Conservation (phyloP, 1,140 invertebrate genomes). For the Sarcophaga bullata region DNA sequence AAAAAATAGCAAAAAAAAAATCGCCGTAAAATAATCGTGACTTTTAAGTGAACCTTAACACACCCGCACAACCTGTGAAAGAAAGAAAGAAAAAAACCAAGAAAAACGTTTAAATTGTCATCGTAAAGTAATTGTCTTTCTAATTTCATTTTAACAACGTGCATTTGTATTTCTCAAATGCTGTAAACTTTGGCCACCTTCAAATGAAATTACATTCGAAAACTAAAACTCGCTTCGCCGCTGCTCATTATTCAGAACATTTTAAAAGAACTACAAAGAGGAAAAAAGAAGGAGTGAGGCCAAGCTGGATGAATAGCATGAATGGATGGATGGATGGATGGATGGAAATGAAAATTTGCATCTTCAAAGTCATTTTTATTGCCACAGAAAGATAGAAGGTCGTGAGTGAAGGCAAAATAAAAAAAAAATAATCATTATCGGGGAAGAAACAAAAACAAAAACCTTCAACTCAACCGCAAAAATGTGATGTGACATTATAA, state of each 20-base stretch:
- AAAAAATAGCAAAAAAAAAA: not conserved
- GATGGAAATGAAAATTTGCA: not conserved
- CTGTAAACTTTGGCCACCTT: not conserved
- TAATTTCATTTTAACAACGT: too few species aligned
- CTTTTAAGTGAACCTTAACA: not conserved
- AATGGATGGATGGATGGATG: too few species aligned
- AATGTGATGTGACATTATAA: slow-evolving; percentile 18
- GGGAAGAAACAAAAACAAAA: not conserved
- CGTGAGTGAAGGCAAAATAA: not conserved
- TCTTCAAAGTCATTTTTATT: slow-evolving; percentile 22
- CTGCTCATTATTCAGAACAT: too few species aligned
- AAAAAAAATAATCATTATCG: not conserved
- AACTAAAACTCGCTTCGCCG: too few species aligned
- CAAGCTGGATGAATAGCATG: too few species aligned
- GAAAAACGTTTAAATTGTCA: too few species aligned
- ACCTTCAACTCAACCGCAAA: not conserved
- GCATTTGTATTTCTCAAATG: too few species aligned
- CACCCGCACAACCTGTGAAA: not conserved
- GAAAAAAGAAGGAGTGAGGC: not conserved
- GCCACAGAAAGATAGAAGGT: not conserved
- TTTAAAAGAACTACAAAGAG: not conserved
- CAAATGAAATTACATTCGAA: not conserved
- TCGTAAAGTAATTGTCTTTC: too few species aligned
- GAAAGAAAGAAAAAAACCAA: too few species aligned
- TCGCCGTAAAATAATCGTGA: not conserved